Evolutionary conservation across 2,797 vertebrate genomes (phyloP).

Genomic region (Gymnothorax reevesii): DNA sequence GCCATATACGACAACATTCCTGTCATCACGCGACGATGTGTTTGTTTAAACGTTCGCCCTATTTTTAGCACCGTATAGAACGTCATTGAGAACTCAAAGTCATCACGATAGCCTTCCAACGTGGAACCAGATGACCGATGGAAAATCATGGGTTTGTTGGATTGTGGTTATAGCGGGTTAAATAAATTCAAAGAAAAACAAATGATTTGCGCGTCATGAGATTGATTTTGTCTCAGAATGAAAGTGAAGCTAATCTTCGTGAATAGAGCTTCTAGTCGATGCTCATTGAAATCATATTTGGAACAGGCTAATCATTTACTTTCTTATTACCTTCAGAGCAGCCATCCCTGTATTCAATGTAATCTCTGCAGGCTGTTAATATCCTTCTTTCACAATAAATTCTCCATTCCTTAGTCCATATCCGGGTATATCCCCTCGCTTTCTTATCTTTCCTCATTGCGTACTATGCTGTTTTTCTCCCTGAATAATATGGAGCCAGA

Average conservation of each 20-base stretch:
- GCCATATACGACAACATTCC: too few species aligned
- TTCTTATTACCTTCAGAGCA: slow-evolving; percentile 5
- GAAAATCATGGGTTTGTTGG: slow-evolving; percentile 9
- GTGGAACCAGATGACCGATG: not conserved
- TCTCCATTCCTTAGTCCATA: not conserved
- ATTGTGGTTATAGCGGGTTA: not conserved
- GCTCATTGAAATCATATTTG: not conserved
- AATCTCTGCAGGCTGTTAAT: not conserved
- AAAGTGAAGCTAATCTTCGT: not conserved
- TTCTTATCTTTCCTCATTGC: not conserved
- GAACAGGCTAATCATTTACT: not conserved
- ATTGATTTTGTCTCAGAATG: not conserved
- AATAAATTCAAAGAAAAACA: not conserved
- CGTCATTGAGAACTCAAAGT: not conserved
- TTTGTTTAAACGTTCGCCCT: too few species aligned
- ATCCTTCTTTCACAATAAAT: not conserved
- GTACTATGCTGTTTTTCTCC: not conserved
- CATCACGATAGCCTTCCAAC: not conserved
- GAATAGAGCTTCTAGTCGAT: too few species aligned
- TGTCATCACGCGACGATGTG: too few species aligned
- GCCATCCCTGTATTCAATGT: not conserved
- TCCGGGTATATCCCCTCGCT: not conserved
- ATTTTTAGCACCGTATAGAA: too few species aligned
- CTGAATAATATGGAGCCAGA: not conserved
- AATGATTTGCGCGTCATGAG: not conserved